Evolutionary conservation across 1,140 invertebrate genomes (phyloP).

Genomic region (Apis mellifera): Amel_HAv3.1 CM009931.2:14426501-14427000

Average conservation of each 20-base stretch:
- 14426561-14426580: neutral
- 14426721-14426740: constrained; percentile 53
- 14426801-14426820: constrained; percentile 40
- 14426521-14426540: constrained; percentile 10
- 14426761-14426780: constrained; percentile 13
- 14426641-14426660: constrained; percentile 32
- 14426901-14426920: constrained; percentile 75
- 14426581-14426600: neutral
- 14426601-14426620: neutral
- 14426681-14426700: constrained; percentile 56
- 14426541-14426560: neutral
- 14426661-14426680: constrained; percentile 46
- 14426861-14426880: constrained; percentile 76
- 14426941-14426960: constrained; percentile 51
- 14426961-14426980: constrained; percentile 48
- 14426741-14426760: constrained; percentile 17
- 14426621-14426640: constrained; percentile 31
- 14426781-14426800: constrained; percentile 11
- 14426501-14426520: constrained; percentile 43
- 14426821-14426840: constrained; percentile 77
- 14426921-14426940: constrained; percentile 77
- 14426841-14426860: constrained; percentile 75
- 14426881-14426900: constrained; percentile 76
- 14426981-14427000: constrained; percentile 47
- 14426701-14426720: constrained; percentile 56